Evolutionary conservation across 2,113 vertebrate species (phyloP).

Genomic region (Hippopotamus amphibius): DNA sequence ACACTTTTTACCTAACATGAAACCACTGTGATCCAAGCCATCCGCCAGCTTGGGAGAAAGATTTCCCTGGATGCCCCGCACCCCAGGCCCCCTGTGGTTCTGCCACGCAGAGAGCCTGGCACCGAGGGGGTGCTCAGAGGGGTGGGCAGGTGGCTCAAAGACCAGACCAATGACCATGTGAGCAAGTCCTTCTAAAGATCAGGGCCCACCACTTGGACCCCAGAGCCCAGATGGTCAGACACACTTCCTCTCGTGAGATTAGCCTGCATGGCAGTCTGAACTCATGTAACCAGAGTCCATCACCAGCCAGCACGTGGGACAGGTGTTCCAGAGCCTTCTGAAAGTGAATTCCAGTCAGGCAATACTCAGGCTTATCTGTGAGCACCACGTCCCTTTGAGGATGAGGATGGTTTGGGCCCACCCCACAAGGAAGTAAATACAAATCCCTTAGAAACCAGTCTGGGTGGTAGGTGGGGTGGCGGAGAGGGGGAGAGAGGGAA

Average conservation of each 20-base stretch:
- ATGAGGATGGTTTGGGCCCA: background rate
- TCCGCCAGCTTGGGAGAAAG: no score
- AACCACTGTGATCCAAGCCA: background rate
- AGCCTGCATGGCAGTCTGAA: fast-evolving
- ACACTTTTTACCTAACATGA: background rate
- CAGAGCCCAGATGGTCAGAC: background rate
- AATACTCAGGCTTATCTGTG: background rate
- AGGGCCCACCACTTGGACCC: fast-evolving
- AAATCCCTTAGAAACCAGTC: background rate
- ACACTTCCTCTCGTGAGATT: fast-evolving
- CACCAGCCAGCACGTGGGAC: background rate
- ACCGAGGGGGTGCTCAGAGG: fast-evolving
- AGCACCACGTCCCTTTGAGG: background rate
- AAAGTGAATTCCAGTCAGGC: background rate
- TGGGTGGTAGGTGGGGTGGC: background rate
- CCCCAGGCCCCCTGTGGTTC: background rate
- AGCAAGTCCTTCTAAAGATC: background rate
- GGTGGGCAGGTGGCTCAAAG: fast-evolving
- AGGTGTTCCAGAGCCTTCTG: background rate
- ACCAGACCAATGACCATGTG: fast-evolving
- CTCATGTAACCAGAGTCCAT: background rate
- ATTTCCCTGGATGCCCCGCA: background rate
- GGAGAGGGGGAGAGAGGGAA: background rate
- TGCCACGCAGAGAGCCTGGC: no score
- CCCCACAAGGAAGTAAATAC: background rate